Percentiles rank a stretch among this genome's conserved stretches.
Evolutionary conservation across 2,888 invertebrate species (phyloP).

Genomic region (Sminthurinus aureus): DNA sequence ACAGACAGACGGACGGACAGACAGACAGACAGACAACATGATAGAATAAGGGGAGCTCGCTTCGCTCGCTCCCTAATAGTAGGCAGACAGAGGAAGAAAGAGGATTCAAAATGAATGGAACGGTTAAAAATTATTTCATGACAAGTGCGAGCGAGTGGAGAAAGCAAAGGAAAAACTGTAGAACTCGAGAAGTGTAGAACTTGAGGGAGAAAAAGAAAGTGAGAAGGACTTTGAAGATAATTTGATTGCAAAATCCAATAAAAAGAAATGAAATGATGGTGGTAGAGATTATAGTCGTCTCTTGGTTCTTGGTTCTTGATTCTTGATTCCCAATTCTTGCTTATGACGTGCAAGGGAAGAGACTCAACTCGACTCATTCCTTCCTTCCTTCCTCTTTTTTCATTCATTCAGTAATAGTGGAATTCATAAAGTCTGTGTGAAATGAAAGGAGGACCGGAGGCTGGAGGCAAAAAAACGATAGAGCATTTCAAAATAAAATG

Average conservation of each 20-base stretch:
- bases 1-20: no score
- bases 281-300: conserved; percentile 16
- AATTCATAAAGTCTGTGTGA: no score
- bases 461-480: no score
- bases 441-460: no score
- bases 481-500: no score
- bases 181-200: neutral
- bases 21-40: no score
- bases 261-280: conserved; percentile 18
- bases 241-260: conserved; percentile 20
- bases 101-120: neutral
- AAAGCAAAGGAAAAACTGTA: neutral
- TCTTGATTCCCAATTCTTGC: neutral
- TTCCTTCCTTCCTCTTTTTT: neutral
- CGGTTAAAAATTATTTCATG: neutral
- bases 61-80: no score
- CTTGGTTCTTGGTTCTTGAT: neutral
- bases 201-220: neutral
- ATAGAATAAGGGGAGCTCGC: no score
- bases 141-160: neutral
- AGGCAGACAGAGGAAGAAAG: no score
- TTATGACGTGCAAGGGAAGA: conserved; percentile 2
- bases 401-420: no score
- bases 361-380: neutral
- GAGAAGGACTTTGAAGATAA: neutral